Evolutionary conservation across 92 coral and sea anemone genomes (phyloP).

Genomic region (Epizoanthus rinbou): DNA sequence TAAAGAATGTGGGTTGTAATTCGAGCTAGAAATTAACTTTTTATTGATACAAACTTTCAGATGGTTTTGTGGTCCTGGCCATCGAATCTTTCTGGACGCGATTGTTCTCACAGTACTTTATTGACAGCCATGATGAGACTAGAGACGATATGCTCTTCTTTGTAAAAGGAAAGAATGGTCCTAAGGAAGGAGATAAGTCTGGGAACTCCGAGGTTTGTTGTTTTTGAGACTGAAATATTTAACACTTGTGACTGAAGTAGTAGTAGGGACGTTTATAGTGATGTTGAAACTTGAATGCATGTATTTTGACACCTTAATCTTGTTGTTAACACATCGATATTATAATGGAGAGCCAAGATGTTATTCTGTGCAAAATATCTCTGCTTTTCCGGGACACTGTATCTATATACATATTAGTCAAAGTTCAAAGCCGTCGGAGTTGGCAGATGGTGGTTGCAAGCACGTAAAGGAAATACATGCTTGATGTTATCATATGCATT

Average conservation of each 20-base stretch:
- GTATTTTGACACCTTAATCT: too few relatives aligned
- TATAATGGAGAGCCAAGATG: too few relatives aligned
- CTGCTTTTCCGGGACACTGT: too few relatives aligned
- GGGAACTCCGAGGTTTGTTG: constrained; percentile 64
- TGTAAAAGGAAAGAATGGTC: constrained; percentile 73
- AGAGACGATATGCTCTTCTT: constrained; percentile 87
- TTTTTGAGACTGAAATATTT: background rate
- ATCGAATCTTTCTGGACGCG: constrained; percentile 93
- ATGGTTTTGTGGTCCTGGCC: constrained; percentile 88
- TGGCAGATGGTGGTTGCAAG: too few relatives aligned
- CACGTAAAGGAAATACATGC: too few relatives aligned
- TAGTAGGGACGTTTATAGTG: background rate
- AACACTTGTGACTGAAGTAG: background rate
- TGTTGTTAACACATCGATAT: too few relatives aligned
- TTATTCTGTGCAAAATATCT: too few relatives aligned
- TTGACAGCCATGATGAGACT: constrained; percentile 77
- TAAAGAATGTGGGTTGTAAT: background rate
- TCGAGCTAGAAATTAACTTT: background rate
- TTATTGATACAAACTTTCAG: constrained; percentile 48
- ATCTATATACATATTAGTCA: too few relatives aligned
- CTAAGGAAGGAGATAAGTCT: constrained; percentile 56
- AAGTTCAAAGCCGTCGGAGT: too few relatives aligned
- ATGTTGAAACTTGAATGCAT: too few relatives aligned
- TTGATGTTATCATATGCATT: too few relatives aligned
- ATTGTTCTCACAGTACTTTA: constrained; percentile 85